Conservation (phyloP, 2,888 invertebrate species). For the Caenorhabditis virilis region DNA sequence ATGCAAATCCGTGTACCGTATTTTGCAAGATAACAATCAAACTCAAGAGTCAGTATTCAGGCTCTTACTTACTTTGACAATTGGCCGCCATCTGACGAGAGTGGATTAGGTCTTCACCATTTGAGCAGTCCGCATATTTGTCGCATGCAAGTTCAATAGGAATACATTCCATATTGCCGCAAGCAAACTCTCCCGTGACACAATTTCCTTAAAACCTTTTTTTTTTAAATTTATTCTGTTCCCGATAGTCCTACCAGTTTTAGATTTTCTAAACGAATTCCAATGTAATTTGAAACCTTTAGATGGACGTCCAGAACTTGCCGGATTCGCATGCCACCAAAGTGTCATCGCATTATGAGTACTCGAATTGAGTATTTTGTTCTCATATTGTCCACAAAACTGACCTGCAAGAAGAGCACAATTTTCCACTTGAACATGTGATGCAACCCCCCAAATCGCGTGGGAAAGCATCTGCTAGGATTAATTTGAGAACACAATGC, state of each 20-base stretch:
- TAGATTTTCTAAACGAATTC: constrained; percentile 43
- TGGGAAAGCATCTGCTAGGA: neutral
- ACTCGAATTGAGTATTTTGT: constrained; percentile 41
- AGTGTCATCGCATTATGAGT: constrained; percentile 53
- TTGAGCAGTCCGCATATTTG: constrained; percentile 49
- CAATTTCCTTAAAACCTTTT: constrained; percentile 22
- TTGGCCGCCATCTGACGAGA: constrained; percentile 42
- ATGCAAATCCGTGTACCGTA: constrained; percentile 15
- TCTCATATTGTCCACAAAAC: constrained; percentile 48
- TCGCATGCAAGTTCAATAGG: constrained; percentile 52
- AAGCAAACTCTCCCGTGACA: constrained; percentile 46
- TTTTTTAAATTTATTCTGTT: too few relatives aligned
- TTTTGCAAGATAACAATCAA: constrained; percentile 22
- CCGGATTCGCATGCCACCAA: constrained; percentile 54
- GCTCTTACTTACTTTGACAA: constrained; percentile 46
- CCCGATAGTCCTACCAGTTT: too few relatives aligned
- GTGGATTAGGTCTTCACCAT: constrained; percentile 45
- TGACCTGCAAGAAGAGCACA: constrained; percentile 42
- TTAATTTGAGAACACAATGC: constrained; percentile 24
- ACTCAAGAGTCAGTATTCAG: neutral
- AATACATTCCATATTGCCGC: constrained; percentile 52
- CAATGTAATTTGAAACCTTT: constrained; percentile 53
- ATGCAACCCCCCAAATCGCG: constrained; percentile 11
- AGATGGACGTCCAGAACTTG: constrained; percentile 17
- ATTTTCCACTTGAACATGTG: constrained; percentile 34